Conservation (phyloP, 2,113 vertebrate genomes). For the Pelobates fuscus region DNA sequence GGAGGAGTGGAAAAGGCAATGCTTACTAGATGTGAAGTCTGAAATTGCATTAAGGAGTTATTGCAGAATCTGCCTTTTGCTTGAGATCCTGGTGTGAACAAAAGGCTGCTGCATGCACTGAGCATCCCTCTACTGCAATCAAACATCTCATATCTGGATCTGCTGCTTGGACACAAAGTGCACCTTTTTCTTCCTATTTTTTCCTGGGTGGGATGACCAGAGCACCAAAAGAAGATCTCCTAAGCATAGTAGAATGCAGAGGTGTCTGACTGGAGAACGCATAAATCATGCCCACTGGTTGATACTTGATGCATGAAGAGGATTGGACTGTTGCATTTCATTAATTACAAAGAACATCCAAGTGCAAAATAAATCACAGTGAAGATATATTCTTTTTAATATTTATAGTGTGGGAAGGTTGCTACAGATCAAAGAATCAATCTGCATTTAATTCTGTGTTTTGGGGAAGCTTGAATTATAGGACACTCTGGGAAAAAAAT, state of each 20-base stretch:
- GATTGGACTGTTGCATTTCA: neutral
- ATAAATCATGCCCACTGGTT: too few species aligned
- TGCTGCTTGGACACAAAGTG: constrained; percentile 20
- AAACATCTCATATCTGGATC: constrained; percentile 4
- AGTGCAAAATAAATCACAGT: neutral
- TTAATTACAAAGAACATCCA: neutral
- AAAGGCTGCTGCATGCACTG: constrained; percentile 30
- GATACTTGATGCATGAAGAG: neutral
- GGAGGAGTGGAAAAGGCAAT: constrained; percentile 32
- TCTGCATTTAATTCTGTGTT: neutral
- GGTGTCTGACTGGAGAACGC: neutral
- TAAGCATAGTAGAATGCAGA: neutral
- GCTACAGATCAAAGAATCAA: neutral
- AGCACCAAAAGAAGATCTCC: neutral
- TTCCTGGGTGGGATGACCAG: neutral
- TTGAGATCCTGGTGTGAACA: constrained; percentile 1
- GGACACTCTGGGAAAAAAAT: neutral
- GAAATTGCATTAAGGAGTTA: constrained; percentile 48
- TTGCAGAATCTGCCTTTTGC: constrained; percentile 19
- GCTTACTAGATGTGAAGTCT: constrained; percentile 33
- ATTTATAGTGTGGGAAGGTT: too few species aligned
- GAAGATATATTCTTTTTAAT: neutral
- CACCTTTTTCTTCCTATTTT: neutral
- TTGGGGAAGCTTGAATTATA: neutral
- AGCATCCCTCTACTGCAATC: constrained; percentile 25